Percentiles rank a stretch among this genome's conserved stretches.
These are phyloP conservation scores for Schizopygopsis pylzovi DNA, from an alignment of 2,797 vertebrate genomes.

Conservation along the genomic window DNA sequence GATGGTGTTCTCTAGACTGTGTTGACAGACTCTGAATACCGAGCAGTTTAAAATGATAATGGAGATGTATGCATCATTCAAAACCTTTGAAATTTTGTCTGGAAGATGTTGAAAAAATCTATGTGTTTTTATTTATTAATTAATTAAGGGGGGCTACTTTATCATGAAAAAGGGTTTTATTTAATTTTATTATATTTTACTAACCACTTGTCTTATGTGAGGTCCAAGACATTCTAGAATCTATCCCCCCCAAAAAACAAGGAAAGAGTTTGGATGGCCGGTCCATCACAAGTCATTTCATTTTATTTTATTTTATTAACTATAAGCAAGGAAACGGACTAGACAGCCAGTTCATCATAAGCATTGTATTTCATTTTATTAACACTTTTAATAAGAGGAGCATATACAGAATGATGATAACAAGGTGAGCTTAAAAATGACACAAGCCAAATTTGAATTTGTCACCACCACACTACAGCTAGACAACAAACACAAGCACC, in stretches of 20 bases:
- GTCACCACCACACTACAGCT: too few relatives aligned
- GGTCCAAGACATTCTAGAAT: too few relatives aligned
- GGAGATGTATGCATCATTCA: neutral
- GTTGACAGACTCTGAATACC: neutral
- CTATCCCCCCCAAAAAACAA: too few relatives aligned
- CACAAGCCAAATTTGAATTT: neutral
- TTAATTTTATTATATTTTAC: too few relatives aligned
- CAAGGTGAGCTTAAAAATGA: neutral
- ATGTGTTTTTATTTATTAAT: neutral
- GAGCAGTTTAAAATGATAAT: slow-evolving; percentile 9
- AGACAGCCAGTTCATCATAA: neutral
- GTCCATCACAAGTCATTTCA: neutral
- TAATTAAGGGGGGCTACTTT: neutral
- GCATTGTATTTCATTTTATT: neutral
- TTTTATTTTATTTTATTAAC: neutral
- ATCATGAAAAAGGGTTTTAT: neutral
- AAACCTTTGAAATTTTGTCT: neutral
- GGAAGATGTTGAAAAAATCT: neutral
- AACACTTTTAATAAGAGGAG: neutral
- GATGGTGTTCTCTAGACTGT: neutral
- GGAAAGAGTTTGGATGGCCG: neutral
- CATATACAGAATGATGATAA: neutral
- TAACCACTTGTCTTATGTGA: too few relatives aligned
- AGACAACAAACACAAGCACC: neutral
- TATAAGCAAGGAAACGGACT: neutral